These are phyloP conservation scores for Drosophila nigrodunni DNA, from an alignment of 1,140 invertebrate genomes.

Conservation along the genomic window DNA sequence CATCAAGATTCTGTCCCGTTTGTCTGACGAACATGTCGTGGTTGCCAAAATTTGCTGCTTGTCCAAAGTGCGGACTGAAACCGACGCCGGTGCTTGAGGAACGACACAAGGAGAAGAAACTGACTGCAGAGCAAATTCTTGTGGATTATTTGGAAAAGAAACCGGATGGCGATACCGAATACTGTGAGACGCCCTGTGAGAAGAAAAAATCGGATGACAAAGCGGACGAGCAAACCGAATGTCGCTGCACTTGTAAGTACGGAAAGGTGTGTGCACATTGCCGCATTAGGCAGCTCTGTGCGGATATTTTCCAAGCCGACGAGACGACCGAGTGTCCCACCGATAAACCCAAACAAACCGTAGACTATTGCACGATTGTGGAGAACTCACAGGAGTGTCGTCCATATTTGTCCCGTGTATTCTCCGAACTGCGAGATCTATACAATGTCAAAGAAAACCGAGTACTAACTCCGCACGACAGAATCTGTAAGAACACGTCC, in stretches of 20 bases:
- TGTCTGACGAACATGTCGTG: constrained; percentile 76
- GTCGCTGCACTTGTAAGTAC: constrained; percentile 66
- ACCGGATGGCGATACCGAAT: constrained; percentile 14
- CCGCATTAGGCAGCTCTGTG: constrained; percentile 67
- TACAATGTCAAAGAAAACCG: constrained; percentile 65
- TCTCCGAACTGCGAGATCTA: constrained; percentile 74
- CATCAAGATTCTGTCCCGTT: constrained; percentile 66
- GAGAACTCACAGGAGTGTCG: constrained; percentile 53
- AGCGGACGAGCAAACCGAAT: constrained; percentile 20
- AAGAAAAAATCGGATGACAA: neutral
- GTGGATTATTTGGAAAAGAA: constrained; percentile 56
- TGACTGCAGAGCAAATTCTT: constrained; percentile 63
- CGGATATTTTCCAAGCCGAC: constrained; percentile 61
- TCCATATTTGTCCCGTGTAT: constrained; percentile 70
- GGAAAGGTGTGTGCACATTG: constrained; percentile 73
- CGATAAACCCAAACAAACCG: constrained; percentile 28
- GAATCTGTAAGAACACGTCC: constrained; percentile 27
- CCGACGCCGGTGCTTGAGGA: constrained; percentile 57
- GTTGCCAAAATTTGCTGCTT: constrained; percentile 68
- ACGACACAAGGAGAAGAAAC: constrained; percentile 38
- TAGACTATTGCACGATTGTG: constrained; percentile 52
- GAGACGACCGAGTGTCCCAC: constrained; percentile 13
- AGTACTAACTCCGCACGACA: constrained; percentile 38
- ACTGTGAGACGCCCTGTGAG: constrained; percentile 5
- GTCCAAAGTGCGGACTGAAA: constrained; percentile 66